These are phyloP conservation scores for Sclerurus mexicanus DNA, from an alignment of 2,113 vertebrate genomes.

Conservation along the genomic window DNA sequence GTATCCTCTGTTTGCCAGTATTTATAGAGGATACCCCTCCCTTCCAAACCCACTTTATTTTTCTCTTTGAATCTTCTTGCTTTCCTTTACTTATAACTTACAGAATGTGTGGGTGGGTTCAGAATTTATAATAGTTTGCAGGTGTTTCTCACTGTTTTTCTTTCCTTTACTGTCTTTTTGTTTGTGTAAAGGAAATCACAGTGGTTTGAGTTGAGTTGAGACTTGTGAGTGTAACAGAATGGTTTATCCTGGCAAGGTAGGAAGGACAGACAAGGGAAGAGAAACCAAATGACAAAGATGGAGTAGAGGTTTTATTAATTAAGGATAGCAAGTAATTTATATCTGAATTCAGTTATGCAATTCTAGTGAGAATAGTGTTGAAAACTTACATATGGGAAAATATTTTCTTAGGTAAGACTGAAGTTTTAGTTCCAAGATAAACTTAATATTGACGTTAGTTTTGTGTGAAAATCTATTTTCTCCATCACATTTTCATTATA, in stretches of 20 bases:
- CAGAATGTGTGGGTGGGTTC: constrained; percentile 39
- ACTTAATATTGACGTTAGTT: constrained; percentile 3
- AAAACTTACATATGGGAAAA: constrained; percentile 41
- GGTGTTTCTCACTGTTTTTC: constrained; percentile 66
- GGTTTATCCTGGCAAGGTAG: constrained; percentile 67
- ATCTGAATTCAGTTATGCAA: background rate
- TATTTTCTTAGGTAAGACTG: constrained; percentile 48
- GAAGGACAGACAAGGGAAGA: constrained; percentile 26
- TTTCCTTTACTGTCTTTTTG: constrained; percentile 54
- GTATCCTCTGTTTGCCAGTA: background rate
- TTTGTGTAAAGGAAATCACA: constrained; percentile 71
- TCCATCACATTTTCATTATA: background rate
- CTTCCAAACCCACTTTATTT: background rate
- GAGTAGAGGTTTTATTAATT: constrained; percentile 53
- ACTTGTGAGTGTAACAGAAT: constrained; percentile 34
- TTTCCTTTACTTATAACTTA: constrained; percentile 44
- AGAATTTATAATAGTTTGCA: constrained; percentile 64
- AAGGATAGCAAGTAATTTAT: constrained; percentile 36
- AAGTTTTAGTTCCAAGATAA: constrained; percentile 38
- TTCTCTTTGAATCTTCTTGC: constrained; percentile 18
- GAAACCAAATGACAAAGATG: background rate
- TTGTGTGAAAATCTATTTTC: constrained; percentile 21
- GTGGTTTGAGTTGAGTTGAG: constrained; percentile 55
- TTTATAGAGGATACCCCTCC: background rate
- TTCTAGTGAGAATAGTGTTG: background rate